phyloP scores from a whole-genome alignment of 2,797 vertebrate genomes.

The Heteromormyrus szaboi region DNA sequence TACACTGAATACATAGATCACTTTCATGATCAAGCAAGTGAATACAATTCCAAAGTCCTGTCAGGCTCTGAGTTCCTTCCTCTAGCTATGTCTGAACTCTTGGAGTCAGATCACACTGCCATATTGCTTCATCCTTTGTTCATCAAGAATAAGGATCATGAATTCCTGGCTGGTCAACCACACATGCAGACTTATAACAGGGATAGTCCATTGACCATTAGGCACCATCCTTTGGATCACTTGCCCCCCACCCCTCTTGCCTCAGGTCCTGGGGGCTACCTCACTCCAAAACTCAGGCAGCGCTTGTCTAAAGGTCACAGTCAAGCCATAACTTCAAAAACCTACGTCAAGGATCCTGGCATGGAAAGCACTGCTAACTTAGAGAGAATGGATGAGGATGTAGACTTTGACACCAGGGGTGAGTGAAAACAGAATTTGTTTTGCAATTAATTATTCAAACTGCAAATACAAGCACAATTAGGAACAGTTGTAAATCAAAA shows the following conservation, averaged over 20 bases:
- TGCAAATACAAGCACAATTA: background rate
- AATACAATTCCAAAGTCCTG: constrained; percentile 51
- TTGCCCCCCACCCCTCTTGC: background rate
- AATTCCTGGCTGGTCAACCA: constrained; percentile 14
- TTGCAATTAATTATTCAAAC: background rate
- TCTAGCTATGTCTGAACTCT: constrained; percentile 30
- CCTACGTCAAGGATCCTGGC: constrained; percentile 32
- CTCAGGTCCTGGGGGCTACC: constrained; percentile 27
- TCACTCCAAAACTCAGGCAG: constrained; percentile 21
- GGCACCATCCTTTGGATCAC: constrained; percentile 24
- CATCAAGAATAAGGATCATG: background rate
- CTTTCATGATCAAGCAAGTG: constrained; percentile 48
- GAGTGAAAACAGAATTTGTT: constrained; percentile 35
- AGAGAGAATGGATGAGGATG: constrained; percentile 59
- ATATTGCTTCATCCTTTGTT: constrained; percentile 17
- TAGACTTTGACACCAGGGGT: constrained; percentile 72
- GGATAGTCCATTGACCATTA: constrained; percentile 33
- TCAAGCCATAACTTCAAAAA: constrained; percentile 4
- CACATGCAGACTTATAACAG: constrained; percentile 13
- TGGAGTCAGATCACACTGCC: constrained; percentile 30
- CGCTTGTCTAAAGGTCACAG: constrained; percentile 20
- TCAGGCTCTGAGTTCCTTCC: constrained; percentile 50
- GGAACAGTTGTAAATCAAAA: background rate
- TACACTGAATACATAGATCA: constrained; percentile 53
- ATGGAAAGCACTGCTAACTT: constrained; percentile 25